These are phyloP conservation scores for Scolanthus callimorphus DNA, from an alignment of 92 coral and sea anemone genomes.

Conservation along the genomic window DNA sequence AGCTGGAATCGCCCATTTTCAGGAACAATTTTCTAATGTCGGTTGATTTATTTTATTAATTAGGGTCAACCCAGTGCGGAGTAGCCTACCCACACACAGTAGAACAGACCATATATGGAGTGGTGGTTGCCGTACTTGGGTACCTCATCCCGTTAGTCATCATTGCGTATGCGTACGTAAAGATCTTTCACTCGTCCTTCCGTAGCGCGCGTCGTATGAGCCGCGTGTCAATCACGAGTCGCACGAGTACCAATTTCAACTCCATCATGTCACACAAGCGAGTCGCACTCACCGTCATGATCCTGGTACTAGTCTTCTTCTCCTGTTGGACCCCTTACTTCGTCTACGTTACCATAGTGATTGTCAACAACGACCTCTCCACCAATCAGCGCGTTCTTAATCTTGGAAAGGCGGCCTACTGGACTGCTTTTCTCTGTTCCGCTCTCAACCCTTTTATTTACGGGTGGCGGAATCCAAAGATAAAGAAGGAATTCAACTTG, in stretches of 20 bases:
- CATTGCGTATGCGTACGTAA: conserved; percentile 70
- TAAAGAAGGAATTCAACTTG: conserved; percentile 54
- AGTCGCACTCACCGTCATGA: conserved; percentile 73
- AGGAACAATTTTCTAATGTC: too few relatives aligned
- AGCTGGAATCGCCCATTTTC: too few relatives aligned
- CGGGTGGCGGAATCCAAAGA: conserved; percentile 71
- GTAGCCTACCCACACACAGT: conserved; percentile 52
- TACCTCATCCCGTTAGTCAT: conserved; percentile 57
- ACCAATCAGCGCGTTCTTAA: conserved; percentile 36
- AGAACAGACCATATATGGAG: conserved; percentile 44
- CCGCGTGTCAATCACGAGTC: conserved; percentile 58
- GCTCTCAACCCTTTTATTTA: conserved; percentile 71
- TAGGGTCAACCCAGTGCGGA: conserved; percentile 81
- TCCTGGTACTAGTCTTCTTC: conserved; percentile 57
- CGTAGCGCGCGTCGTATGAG: conserved; percentile 71
- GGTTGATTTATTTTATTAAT: too few relatives aligned
- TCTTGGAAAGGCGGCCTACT: conserved; percentile 68
- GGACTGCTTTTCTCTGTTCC: conserved; percentile 70
- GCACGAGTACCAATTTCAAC: too few relatives aligned
- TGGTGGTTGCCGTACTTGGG: conserved; percentile 45
- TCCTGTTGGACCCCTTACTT: conserved; percentile 75
- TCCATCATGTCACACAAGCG: conserved; percentile 55
- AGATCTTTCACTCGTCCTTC: conserved; percentile 65
- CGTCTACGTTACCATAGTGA: conserved; percentile 47
- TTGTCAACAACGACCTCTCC: conserved; percentile 23